Conservation (phyloP, 2,113 vertebrate genomes). For the Trogon surrucura region DNA sequence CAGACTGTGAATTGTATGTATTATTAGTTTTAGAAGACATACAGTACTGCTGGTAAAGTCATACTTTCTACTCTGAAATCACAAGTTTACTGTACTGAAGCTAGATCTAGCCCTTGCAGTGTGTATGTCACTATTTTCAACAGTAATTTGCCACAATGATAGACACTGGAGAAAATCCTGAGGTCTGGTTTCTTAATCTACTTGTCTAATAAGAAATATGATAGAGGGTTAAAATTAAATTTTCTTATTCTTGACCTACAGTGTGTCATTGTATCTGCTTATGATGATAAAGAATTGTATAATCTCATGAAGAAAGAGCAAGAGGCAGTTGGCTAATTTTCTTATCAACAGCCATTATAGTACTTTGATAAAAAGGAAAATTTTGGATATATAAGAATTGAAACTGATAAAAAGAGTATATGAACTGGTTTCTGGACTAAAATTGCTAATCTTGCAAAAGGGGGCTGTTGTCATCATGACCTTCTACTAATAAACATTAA, state of each 20-base stretch:
- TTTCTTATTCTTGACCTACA: constrained; percentile 15
- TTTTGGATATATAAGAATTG: not conserved
- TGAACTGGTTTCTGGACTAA: not conserved
- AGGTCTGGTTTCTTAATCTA: not conserved
- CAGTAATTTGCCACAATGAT: not conserved
- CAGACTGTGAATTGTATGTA: not conserved
- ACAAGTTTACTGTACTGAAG: not conserved
- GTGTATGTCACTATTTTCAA: not conserved
- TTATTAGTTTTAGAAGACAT: not conserved
- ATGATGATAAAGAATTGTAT: not conserved
- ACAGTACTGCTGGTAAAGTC: fast-evolving
- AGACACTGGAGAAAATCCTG: not conserved
- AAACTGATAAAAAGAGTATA: not conserved
- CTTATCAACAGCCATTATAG: not conserved
- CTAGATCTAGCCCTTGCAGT: not conserved
- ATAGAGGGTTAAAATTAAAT: not conserved
- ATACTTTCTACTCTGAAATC: not conserved
- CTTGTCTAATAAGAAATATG: not conserved
- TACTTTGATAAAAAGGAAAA: constrained; percentile 19
- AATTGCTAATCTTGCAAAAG: constrained; percentile 38
- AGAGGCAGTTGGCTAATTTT: not conserved
- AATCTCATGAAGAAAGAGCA: not conserved
- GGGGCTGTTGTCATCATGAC: constrained; percentile 39
- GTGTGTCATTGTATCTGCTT: constrained; percentile 10
- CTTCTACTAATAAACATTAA: constrained; percentile 62